Conservation (phyloP, 2,888 invertebrate genomes). For the Coelogynopora nodosa region DNA sequence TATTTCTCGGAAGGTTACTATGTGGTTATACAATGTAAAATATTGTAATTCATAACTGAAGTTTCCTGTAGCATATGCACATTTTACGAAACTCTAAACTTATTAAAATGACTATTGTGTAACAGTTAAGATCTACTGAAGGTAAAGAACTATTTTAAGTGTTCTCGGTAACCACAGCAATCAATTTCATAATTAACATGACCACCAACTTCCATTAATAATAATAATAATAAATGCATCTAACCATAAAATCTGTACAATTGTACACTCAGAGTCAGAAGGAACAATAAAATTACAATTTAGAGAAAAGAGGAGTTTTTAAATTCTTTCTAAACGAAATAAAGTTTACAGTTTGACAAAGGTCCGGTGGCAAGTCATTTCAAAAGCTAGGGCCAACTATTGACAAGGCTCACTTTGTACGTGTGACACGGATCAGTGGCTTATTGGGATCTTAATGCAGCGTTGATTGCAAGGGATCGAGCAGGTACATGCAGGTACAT, state of each 20-base stretch:
- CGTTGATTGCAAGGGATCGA: not conserved
- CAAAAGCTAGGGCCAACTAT: too few relatives aligned
- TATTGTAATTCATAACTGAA: too few relatives aligned
- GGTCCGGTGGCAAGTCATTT: not conserved
- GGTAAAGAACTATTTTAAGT: too few relatives aligned
- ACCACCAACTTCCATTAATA: too few relatives aligned
- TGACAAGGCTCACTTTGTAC: not conserved
- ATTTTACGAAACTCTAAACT: too few relatives aligned
- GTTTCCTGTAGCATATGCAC: too few relatives aligned
- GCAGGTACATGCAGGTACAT: not conserved
- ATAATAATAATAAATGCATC: not conserved
- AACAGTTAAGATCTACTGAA: too few relatives aligned
- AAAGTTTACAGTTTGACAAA: not conserved
- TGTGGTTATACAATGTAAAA: too few relatives aligned
- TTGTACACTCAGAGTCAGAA: not conserved
- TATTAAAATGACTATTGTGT: too few relatives aligned
- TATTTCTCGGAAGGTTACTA: too few relatives aligned
- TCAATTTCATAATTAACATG: too few relatives aligned
- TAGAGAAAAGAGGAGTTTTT: not conserved
- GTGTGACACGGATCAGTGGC: not conserved
- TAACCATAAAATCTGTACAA: not conserved
- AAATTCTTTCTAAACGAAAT: not conserved
- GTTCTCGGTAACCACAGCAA: too few relatives aligned
- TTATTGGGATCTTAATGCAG: not conserved
- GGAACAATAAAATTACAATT: not conserved